phyloP scores from a whole-genome alignment of 2,888 invertebrate genomes.

The Ommatoiulus sabulosus region DNA sequence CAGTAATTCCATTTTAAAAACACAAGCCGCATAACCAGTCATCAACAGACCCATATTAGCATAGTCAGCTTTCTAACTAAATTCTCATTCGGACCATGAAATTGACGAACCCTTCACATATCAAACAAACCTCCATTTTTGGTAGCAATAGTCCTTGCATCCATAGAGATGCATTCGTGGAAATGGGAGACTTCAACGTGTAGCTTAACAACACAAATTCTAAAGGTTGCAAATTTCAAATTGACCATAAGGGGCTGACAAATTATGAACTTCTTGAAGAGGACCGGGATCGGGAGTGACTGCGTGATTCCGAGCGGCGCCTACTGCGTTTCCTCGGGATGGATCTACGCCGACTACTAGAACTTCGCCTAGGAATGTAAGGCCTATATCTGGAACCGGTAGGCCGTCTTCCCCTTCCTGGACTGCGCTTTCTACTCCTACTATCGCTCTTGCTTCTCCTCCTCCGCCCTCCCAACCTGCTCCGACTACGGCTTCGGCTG shows the following conservation, averaged over 20 bases:
- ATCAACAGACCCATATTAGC: background rate
- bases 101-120: background rate
- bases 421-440: constrained; percentile 57
- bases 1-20: background rate
- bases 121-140: background rate
- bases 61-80: background rate
- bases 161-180: background rate
- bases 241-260: background rate
- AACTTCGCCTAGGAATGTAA: constrained; percentile 56
- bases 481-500: constrained; percentile 53
- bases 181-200: background rate
- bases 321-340: constrained; percentile 53
- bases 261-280: constrained; percentile 58
- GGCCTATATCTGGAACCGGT: constrained; percentile 53
- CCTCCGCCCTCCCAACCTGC: constrained; percentile 20
- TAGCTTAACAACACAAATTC: background rate
- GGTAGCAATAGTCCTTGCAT: background rate
- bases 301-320: constrained; percentile 57
- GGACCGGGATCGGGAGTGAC: constrained; percentile 58
- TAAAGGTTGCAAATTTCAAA: background rate
- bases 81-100: background rate
- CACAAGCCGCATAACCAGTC: background rate
- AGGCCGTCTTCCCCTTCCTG: constrained; percentile 54
- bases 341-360: constrained; percentile 52
- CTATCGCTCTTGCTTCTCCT: constrained; percentile 53